Evolutionary conservation across 2,797 vertebrate species (phyloP).

Genomic region (Potorous gilbertii): DNA sequence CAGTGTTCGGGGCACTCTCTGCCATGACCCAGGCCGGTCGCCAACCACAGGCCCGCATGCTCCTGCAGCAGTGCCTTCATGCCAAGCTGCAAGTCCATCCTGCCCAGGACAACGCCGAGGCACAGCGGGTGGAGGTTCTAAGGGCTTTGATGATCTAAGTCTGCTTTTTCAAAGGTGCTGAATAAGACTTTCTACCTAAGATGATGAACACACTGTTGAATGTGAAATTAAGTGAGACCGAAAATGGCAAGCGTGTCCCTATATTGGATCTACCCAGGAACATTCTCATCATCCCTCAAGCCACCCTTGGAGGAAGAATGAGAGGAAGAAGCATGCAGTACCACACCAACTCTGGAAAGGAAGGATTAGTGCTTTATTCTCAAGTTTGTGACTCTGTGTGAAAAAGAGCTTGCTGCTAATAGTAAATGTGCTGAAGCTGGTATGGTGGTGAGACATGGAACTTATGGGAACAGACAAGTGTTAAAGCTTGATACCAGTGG

Average conservation of each 20-base stretch:
- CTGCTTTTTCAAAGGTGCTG: too few species aligned
- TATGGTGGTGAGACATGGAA: constrained; percentile 89
- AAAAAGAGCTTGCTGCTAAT: constrained; percentile 86
- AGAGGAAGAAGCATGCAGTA: constrained; percentile 95
- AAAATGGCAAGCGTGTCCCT: constrained; percentile 89
- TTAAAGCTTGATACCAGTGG: constrained; percentile 95
- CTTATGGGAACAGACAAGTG: constrained; percentile 96
- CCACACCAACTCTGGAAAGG: constrained; percentile 93
- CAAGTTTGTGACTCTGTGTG: constrained; percentile 90
- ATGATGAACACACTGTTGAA: constrained; percentile 90
- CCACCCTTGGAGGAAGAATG: constrained; percentile 93
- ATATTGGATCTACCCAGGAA: constrained; percentile 92
- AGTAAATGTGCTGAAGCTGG: constrained; percentile 83
- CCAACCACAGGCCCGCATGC: too few species aligned
- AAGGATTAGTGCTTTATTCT: constrained; percentile 90
- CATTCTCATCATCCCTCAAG: constrained; percentile 95
- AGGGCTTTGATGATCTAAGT: too few species aligned
- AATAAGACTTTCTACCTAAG: too few species aligned
- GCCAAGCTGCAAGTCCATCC: too few species aligned
- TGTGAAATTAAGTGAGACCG: constrained; percentile 92
- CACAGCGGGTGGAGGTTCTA: too few species aligned
- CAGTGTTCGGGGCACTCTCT: too few species aligned
- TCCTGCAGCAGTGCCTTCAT: too few species aligned
- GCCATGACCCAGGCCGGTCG: too few species aligned
- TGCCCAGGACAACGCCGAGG: too few species aligned